Conservation (phyloP, 2,888 invertebrate genomes). For the Nemapogon koenigi region DNA sequence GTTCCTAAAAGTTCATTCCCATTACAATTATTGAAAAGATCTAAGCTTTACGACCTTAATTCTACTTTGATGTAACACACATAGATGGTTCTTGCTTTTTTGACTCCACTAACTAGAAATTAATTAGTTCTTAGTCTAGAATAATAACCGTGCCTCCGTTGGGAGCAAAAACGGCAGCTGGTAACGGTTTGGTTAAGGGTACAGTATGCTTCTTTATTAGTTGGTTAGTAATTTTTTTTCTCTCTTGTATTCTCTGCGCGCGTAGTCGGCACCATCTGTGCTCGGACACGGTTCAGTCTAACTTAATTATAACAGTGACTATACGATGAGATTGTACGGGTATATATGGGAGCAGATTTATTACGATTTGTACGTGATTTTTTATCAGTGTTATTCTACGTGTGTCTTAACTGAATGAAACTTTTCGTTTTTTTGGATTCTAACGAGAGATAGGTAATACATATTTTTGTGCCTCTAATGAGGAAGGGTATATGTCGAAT, state of each 20-base stretch:
- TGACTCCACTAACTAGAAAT: constrained; percentile 6
- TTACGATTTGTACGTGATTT: constrained; percentile 47
- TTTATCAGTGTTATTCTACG: no score
- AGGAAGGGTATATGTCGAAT: no score
- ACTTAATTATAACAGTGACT: constrained; percentile 61
- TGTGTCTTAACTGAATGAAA: no score
- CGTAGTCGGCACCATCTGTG: constrained; percentile 51
- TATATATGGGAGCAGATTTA: constrained; percentile 47
- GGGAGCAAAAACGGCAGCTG: constrained; percentile 52
- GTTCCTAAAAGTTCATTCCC: no score
- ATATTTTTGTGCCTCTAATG: no score
- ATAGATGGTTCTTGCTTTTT: constrained; percentile 1
- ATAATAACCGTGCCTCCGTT: constrained; percentile 8
- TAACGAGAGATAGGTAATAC: no score
- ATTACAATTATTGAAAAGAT: no score
- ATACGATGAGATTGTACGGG: constrained; percentile 38
- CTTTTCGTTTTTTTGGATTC: no score
- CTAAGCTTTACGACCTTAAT: no score
- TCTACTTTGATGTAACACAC: no score
- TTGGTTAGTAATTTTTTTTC: constrained; percentile 35
- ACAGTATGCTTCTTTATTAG: constrained; percentile 49
- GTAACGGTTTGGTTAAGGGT: constrained; percentile 28
- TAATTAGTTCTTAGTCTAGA: constrained; percentile 6
- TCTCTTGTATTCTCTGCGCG: constrained; percentile 40
- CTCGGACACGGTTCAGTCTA: constrained; percentile 33